A percentile compares a stretch with the other conserved stretches of the same genome.
phyloP scores from a whole-genome alignment of 1,140 invertebrate genomes.

The Drosophila persimilis region DNA sequence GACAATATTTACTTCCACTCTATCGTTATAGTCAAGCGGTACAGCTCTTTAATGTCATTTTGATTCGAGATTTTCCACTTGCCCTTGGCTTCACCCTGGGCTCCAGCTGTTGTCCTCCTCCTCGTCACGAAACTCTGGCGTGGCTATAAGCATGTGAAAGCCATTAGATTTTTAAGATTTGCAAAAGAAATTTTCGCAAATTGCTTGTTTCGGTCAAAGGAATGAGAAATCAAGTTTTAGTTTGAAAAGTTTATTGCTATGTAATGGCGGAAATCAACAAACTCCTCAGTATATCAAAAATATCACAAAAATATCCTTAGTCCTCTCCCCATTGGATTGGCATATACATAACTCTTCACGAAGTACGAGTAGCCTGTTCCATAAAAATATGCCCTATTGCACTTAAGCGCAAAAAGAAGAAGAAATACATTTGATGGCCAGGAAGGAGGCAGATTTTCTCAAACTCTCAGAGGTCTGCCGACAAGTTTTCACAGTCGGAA shows the following conservation, averaged over 20 bases:
- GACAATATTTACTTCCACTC: constrained; percentile 82
- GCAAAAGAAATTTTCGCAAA: background rate
- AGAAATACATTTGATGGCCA: constrained; percentile 10
- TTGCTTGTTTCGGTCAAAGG: too few species aligned
- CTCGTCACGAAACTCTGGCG: background rate
- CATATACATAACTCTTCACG: background rate
- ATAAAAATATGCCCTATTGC: constrained; percentile 2
- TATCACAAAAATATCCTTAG: too few species aligned
- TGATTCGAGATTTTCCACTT: constrained; percentile 72
- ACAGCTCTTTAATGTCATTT: constrained; percentile 79
- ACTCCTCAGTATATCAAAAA: too few species aligned
- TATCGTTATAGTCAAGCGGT: constrained; percentile 63
- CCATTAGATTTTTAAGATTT: background rate
- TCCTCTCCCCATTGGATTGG: too few species aligned
- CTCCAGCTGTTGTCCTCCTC: constrained; percentile 37
- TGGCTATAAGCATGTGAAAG: constrained; percentile 18
- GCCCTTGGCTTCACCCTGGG: constrained; percentile 14
- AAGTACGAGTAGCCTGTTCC: background rate
- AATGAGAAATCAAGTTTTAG: too few species aligned
- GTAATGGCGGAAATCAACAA: too few species aligned
- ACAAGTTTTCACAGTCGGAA: constrained; percentile 29
- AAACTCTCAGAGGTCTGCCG: constrained; percentile 7
- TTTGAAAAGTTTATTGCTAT: too few species aligned
- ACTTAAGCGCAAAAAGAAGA: constrained; percentile 16
- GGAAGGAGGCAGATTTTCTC: background rate